Base-by-base conservation (phyloP, 2,113 vertebrate species). In the Istiophorus platypterus region DNA sequence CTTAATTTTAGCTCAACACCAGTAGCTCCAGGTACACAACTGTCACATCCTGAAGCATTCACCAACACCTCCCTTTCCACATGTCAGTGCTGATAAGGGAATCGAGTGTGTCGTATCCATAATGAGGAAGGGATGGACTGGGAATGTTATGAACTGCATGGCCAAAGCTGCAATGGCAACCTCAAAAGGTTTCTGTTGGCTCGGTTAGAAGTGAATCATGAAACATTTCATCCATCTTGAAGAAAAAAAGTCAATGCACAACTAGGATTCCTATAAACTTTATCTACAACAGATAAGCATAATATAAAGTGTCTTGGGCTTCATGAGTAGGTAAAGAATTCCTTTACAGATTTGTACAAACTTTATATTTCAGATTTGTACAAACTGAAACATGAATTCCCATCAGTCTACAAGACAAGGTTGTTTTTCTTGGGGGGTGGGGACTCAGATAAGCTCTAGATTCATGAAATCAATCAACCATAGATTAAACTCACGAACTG, bases 21-120 rank as follows among this genome's bases (percentile, higher is more conserved):
- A 26, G 67, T 77, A 24, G 72, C 90, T 89, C 49, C 76, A 80
- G 85, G 90, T 91, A 56, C 4, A 8, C 68, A 73, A 71, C 75
- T 89, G 92, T 90, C 85, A 91, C 83, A 79, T 83, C 74, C 67
- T 73, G 73, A 70, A 62, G 39, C 82, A 72, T 77, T 86, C 80
- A 80, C 51, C 59, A 47, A 58, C 80, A 66, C 72, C 63, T 69
- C 29, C 73, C 63, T 66, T 68, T 72, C 77, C 75, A 64, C 82
- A 57, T 78, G 89, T 87, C 92, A 85, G 49, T 57, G 58, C 75
- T 76, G 87, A 90, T 89, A 86, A 90, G 64, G 11, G 45, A 59
- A 49, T 20, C 2, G 18, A 70, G 69, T 73, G 80, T 57, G 67
- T 51, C 24, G 78, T 72, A 67, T 84, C 59, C 64, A 24, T 74